Base-by-base conservation (phyloP, 1,140 invertebrate genomes). In the Leptinotarsa lineolata region DNA sequence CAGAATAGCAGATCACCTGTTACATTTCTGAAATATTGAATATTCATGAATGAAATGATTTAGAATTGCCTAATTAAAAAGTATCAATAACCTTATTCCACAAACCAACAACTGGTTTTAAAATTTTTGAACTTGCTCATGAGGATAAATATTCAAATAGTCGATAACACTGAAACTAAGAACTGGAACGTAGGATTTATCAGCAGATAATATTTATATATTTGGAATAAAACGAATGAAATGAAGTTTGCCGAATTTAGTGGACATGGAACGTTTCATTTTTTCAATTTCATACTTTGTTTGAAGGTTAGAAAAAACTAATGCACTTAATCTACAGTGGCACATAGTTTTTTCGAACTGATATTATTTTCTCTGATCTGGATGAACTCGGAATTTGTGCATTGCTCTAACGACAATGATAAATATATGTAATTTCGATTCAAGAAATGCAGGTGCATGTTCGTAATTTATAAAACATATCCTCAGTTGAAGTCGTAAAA, bases 1-100 rank as follows among this genome's bases (percentile, higher is more conserved):
- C 13, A 21, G 20, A 30, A 63, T 21, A 63, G 16, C 20, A 16
- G 24, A 20, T 63, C 54, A 70, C 54, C 21, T 70, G 59, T 61
- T 70, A 68, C 66, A 68, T 67, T 63, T 63, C 8, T 30, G 15
- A 24, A 30, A 63, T 8, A 20, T 30, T 63, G 20, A 63, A 63
- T 63, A 63, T 63, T 63, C 61, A 63, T 20, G 4, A 18, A 30
- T 22, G n/a, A 22, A 72, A 72, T 66, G 45, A 72, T 72, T 61
- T 45, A 16, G 30, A 24, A 59, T 61, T 59, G 54, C n/a, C 39
- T 68, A 68, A 68, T 68, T 44, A 59, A 59, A 39, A 59, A 60
- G 58, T 70, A 45, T 59, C 68, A 70, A 70, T 70, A 48, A 70
- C 68, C 68, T 61, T 59, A 61, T 70, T 15, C 20, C 61, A 39